Conservation (phyloP, 1,140 invertebrate genomes). For the Bombus polaris region DNA sequence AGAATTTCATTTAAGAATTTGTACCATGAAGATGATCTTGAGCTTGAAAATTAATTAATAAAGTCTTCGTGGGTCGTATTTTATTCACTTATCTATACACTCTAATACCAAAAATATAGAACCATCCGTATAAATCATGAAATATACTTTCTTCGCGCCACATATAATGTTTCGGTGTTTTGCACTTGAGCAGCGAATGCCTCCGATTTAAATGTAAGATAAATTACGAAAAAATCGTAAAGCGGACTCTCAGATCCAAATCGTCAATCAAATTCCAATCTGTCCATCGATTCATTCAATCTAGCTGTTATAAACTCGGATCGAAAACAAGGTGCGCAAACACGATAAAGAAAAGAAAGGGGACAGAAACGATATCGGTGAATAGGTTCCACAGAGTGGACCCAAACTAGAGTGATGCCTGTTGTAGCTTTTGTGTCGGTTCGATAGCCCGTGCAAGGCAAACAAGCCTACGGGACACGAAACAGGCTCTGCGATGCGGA, state of each 20-base stretch:
- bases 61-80: too few relatives aligned
- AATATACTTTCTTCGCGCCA: too few relatives aligned
- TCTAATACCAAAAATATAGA: too few relatives aligned
- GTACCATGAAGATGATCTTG: too few relatives aligned
- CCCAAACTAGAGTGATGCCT: constrained; percentile 2
- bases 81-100: too few relatives aligned
- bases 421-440: constrained; percentile 67
- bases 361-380: constrained; percentile 37
- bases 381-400: constrained; percentile 26
- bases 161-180: too few relatives aligned
- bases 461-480: constrained; percentile 73
- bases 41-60: too few relatives aligned
- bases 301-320: not conserved
- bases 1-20: too few relatives aligned
- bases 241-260: not conserved
- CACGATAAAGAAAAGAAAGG: not conserved
- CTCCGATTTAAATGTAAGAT: too few relatives aligned
- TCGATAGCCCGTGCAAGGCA: constrained; percentile 74
- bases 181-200: too few relatives aligned
- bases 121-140: too few relatives aligned
- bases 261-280: not conserved
- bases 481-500: constrained; percentile 65
- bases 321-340: not conserved
- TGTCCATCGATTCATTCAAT: not conserved
- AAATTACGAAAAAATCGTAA: not conserved